Base-by-base conservation (phyloP, 1,140 invertebrate genomes). In the Atta cephalotes region DNA sequence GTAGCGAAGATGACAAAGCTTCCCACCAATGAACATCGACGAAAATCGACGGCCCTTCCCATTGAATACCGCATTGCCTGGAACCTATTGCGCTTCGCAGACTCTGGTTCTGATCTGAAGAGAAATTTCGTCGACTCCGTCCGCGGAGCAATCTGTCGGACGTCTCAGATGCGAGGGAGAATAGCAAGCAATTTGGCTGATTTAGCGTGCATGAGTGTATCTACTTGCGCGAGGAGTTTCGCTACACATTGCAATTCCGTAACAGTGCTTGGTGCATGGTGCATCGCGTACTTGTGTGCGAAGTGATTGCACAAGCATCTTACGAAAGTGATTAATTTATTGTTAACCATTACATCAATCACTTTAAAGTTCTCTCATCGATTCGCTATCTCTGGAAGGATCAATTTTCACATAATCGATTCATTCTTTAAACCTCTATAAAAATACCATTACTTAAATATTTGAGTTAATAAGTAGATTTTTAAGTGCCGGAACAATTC, bases 1-100 rank as follows among this genome's bases (percentile, higher is more conserved):
- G 65, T 56, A 87, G 74, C 81, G 90, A 87, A 88, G 88, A 93
- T 92, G 92, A 92, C 92, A 93, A 93, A 93, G 88, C 91, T 92
- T 86, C 81, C 89, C 90, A 45, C 35, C 53, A 68, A 71, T 74
- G 86, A 90, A 86, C 85, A 39, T 39, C 35, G 35, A 39, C 7
- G 35, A 39, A 39, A 39, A 90, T 88, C 88, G 74, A 77, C 88
- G 86, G 87, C 6, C 77, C 35, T 25, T 63, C 31, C 53, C 49
- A 79, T 87, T 56, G 85, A 45, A 89, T 71, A 71, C 62, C 70
- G 45, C 49, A 31, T 16, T 9, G 35, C 35, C 35, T 7, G 35
- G 12, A 7, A n/a, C n/a, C 5, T 35, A 63, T 86, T 53, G 74
- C 78, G 58, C 45, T n/a, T 45, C 14, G 56, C 71, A 65, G 58